phyloP scores from a whole-genome alignment of 2,113 vertebrate species.

The Oreochromis spilurus region DNA sequence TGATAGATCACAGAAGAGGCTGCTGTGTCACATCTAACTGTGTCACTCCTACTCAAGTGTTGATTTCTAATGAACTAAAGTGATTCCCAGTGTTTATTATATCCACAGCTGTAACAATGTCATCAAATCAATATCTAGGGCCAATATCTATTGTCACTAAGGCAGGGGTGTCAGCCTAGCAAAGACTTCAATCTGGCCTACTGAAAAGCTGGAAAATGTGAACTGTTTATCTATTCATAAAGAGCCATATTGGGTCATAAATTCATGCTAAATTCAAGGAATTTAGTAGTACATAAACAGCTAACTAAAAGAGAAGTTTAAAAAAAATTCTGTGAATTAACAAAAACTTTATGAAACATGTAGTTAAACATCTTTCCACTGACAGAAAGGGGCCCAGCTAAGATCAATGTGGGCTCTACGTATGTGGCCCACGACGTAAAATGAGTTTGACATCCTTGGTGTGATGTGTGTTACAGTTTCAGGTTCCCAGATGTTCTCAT shows the following conservation, averaged over 20 bases:
- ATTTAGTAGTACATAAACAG: accelerated
- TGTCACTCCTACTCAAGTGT: neutral
- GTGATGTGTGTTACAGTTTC: neutral
- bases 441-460: neutral
- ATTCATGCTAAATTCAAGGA: neutral
- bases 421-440: neutral
- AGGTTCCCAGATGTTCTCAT: neutral
- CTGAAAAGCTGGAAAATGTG: neutral
- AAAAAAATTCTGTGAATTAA: neutral
- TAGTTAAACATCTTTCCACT: neutral
- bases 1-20: neutral
- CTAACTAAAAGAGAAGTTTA: neutral
- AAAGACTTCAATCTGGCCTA: neutral
- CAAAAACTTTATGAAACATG: neutral
- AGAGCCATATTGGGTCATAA: neutral
- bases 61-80: neutral
- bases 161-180: neutral
- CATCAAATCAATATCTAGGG: neutral
- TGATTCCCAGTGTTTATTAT: neutral
- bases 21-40: neutral
- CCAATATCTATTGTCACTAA: neutral
- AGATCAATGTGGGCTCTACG: neutral
- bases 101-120: neutral
- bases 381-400: neutral
- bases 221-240: neutral